phyloP scores from a whole-genome alignment of 2,888 invertebrate species.

The Temnothorax unifasciatus region DNA sequence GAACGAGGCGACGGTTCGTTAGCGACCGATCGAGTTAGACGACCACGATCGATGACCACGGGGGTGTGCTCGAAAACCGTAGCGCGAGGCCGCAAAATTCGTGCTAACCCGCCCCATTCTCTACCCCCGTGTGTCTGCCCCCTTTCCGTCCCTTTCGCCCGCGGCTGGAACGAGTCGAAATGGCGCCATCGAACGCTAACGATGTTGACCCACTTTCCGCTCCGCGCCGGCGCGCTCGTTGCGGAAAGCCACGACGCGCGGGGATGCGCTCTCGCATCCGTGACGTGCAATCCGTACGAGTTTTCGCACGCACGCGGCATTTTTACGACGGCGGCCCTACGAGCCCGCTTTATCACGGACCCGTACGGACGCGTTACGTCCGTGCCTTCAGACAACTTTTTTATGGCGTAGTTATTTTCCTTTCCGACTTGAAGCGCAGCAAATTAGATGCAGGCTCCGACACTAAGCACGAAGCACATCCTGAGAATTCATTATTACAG shows the following conservation, averaged over 20 bases:
- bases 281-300: conserved; percentile 52
- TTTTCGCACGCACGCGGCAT: conserved; percentile 45
- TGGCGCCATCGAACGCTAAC: conserved; percentile 78
- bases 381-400: conserved; percentile 1
- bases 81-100: conserved; percentile 68
- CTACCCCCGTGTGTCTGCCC: conserved; percentile 33
- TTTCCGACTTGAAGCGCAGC: conserved; percentile 10
- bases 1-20: conserved; percentile 69
- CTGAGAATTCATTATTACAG: neutral
- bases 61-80: conserved; percentile 58
- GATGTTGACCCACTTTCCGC: conserved; percentile 79
- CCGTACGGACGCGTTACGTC: conserved; percentile 28
- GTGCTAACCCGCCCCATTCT: conserved; percentile 56
- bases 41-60: conserved; percentile 65
- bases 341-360: conserved; percentile 36
- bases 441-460: conserved; percentile 8
- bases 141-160: conserved; percentile 49
- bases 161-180: conserved; percentile 64
- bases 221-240: conserved; percentile 66
- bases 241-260: conserved; percentile 50
- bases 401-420: neutral
- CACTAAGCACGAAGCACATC: neutral
- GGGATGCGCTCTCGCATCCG: conserved; percentile 53
- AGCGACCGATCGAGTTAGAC: conserved; percentile 72
- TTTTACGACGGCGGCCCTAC: conserved; percentile 48